Evolutionary conservation across 2,113 vertebrate genomes (phyloP), one percentile per base, ranked within the genome.

Genomic region (Sphyrna mokarran): DNA sequence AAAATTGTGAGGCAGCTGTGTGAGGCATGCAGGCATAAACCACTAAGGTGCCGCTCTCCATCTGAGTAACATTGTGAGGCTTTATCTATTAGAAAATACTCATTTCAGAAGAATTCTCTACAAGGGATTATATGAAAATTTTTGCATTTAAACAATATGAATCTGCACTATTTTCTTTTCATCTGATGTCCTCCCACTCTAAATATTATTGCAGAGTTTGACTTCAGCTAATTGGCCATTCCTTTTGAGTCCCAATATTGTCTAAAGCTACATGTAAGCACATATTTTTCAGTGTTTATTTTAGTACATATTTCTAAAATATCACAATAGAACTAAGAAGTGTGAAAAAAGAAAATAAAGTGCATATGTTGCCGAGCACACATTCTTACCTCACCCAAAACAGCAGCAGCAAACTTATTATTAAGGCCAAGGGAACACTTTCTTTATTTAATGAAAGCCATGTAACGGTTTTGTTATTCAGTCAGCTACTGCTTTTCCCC

Each of bases 141-240:
- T 93, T 66, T 23, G 6, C 61, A 93, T 66, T 93, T 10, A 37
- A 93, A 90, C 33, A 66, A 90, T 14, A n/a, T 18, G 16, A 93
- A 4, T 8, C 37, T 33, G 37, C 61, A 61, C 26, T 90, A 54
- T 93, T 66, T 93, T 66, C 61, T 61, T 93, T 66, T 93, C 61
- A 22, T 66, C 61, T 37, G 16, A 93, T 7, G 5, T 10, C 6
- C 87, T 90, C 87, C 54, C 54, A 90, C 54, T 90, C 14, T n/a
- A 93, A 93, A 93, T 93, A 93, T 93, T 66, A 66, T 66, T 93
- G 33, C 58, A 66, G n/a, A 63, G 63, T 66, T 93, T 93, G 18
- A 6, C 18, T 93, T 18, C 6, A 90, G 54, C 54, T 90, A 54
- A 54, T 33, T 16, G 54, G 13, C 16, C 54, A 90, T 18, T 29